These are phyloP conservation scores for Molorchus minor DNA, from an alignment of 2,888 invertebrate genomes.

Conservation along the genomic window DNA sequence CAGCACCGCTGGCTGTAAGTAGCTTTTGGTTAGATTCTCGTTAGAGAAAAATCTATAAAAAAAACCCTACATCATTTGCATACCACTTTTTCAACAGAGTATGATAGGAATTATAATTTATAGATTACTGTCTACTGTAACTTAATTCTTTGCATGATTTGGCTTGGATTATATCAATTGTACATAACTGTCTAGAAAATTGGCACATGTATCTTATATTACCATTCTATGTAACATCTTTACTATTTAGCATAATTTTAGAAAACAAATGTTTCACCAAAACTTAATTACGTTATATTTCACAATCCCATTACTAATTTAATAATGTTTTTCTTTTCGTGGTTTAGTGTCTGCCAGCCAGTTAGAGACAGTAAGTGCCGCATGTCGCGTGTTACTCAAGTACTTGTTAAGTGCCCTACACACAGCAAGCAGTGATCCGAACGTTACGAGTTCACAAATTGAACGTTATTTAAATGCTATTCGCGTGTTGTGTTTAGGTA, in stretches of 20 bases:
- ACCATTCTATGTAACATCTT: neutral
- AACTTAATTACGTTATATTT: too few species aligned
- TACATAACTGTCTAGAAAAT: constrained; percentile 5
- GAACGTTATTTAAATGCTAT: constrained; percentile 73
- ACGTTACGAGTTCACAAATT: constrained; percentile 58
- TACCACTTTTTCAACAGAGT: neutral
- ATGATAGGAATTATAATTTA: neutral
- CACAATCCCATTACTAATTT: too few species aligned
- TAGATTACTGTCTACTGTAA: too few species aligned
- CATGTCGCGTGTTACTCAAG: constrained; percentile 73
- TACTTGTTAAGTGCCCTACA: constrained; percentile 66
- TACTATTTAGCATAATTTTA: neutral
- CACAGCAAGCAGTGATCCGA: constrained; percentile 52
- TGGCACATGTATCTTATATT: too few species aligned
- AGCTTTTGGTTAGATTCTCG: constrained; percentile 32
- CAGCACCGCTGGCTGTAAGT: constrained; percentile 78
- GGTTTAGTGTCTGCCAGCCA: constrained; percentile 73
- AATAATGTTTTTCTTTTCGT: constrained; percentile 32
- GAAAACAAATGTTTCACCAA: neutral
- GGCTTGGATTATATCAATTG: constrained; percentile 13
- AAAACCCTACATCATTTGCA: neutral
- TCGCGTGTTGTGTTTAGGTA: constrained; percentile 76
- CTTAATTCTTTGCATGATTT: neutral
- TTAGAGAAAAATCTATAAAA: neutral
- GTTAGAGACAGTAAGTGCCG: constrained; percentile 73